phyloP scores from a whole-genome alignment of 2,113 vertebrate genomes.

The Isichthys henryi region DNA sequence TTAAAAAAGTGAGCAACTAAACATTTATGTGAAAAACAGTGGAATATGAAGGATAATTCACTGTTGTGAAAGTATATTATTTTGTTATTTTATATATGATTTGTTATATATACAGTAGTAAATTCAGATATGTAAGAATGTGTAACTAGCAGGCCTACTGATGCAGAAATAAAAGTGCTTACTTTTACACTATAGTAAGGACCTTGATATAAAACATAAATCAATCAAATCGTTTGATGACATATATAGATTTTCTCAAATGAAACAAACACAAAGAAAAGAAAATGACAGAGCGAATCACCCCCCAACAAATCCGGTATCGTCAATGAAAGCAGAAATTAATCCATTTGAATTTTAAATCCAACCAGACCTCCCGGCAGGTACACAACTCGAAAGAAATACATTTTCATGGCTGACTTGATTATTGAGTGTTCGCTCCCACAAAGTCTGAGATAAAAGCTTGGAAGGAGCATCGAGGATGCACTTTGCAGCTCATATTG shows the following conservation, averaged over 20 bases:
- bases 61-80: neutral
- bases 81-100: neutral
- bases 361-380: constrained; percentile 17
- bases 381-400: constrained; percentile 30
- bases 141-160: neutral
- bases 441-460: constrained; percentile 58
- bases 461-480: constrained; percentile 43
- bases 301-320: neutral
- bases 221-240: neutral
- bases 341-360: constrained; percentile 21
- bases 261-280: neutral
- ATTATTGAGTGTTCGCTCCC: constrained; percentile 41
- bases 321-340: neutral
- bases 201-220: neutral
- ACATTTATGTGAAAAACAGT: neutral
- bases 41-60: neutral
- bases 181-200: neutral
- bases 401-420: constrained; percentile 40
- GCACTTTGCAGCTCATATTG: constrained; percentile 47
- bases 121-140: neutral
- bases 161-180: neutral
- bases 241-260: neutral
- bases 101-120: neutral
- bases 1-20: neutral
- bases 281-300: neutral